Conservation (phyloP, 1,140 invertebrate species). For the Oscheius sp. region DNA sequence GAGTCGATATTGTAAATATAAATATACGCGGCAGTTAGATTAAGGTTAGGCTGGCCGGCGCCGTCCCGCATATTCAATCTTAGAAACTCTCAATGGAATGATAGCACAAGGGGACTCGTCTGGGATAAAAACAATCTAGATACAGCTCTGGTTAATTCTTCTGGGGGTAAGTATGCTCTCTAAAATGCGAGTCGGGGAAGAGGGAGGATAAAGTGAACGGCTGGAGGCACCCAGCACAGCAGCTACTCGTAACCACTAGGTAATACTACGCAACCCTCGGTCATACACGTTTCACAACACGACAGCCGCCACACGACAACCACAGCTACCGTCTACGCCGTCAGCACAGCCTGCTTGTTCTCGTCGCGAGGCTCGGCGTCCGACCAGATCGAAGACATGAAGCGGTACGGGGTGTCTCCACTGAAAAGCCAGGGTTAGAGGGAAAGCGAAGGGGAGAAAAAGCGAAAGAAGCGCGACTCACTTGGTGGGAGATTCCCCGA, state of each 20-base stretch:
- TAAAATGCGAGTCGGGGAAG: not conserved
- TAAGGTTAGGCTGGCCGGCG: not conserved
- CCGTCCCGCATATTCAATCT: not conserved
- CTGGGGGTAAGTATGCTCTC: constrained; percentile 2
- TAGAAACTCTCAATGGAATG: constrained; percentile 11
- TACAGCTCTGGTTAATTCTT: constrained; percentile 11
- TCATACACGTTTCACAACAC: not conserved
- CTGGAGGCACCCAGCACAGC: not conserved
- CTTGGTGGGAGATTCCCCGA: not conserved
- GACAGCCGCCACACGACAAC: not conserved
- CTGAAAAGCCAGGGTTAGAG: not conserved
- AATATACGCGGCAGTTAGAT: not conserved
- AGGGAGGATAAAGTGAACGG: not conserved
- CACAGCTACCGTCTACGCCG: not conserved
- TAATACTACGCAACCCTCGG: not conserved
- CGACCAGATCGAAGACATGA: not conserved
- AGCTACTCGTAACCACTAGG: not conserved
- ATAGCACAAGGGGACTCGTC: constrained; percentile 7
- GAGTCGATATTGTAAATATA: not conserved
- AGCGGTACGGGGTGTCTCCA: not conserved
- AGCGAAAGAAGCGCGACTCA: too few species aligned
- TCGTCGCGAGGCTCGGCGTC: not conserved
- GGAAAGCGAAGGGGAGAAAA: too few species aligned
- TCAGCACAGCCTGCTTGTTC: not conserved
- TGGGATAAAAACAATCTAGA: not conserved